phyloP scores from a whole-genome alignment of 2,797 vertebrate genomes.

The Discoglossus pictus region DNA sequence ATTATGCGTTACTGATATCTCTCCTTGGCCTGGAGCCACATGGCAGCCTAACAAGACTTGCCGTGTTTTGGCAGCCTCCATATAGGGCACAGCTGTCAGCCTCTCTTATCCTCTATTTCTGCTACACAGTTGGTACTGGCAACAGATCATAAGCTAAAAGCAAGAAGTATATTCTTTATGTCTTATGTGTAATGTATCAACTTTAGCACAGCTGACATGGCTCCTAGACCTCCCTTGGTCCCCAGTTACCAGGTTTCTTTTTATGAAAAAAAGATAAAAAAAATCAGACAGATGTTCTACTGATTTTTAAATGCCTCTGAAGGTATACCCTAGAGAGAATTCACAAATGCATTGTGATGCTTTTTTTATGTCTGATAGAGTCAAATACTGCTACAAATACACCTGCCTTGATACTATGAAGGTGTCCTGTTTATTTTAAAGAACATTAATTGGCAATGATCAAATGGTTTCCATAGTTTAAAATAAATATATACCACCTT shows the following conservation, averaged over 20 bases:
- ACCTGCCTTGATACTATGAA: no score
- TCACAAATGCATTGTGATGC: slow-evolving; percentile 54
- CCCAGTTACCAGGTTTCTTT: slow-evolving; percentile 43
- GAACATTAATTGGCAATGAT: no score
- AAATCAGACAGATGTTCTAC: slow-evolving; percentile 53
- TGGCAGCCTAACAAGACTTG: slow-evolving; percentile 62
- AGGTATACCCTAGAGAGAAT: slow-evolving; percentile 38
- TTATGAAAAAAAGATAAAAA: slow-evolving; percentile 57
- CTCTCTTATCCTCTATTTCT: slow-evolving; percentile 69
- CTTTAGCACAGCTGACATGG: slow-evolving; percentile 60
- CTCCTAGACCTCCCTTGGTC: slow-evolving; percentile 46
- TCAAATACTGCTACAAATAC: no score
- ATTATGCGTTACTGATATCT: slow-evolving; percentile 63
- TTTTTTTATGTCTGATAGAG: slow-evolving; percentile 53
- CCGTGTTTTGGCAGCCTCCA: slow-evolving; percentile 62
- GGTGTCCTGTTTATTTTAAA: no score
- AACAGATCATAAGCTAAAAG: slow-evolving; percentile 65
- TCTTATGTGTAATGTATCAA: slow-evolving; percentile 54
- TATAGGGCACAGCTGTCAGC: slow-evolving; percentile 71
- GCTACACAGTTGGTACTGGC: slow-evolving; percentile 68
- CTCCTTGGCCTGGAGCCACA: slow-evolving; percentile 63
- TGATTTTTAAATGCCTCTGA: slow-evolving; percentile 54
- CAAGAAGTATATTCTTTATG: slow-evolving; percentile 58
- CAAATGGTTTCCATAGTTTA: no score
- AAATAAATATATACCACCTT: no score